These are phyloP conservation scores for Euzetes globulus DNA, from an alignment of 2,888 invertebrate genomes.

Conservation along the genomic window DNA sequence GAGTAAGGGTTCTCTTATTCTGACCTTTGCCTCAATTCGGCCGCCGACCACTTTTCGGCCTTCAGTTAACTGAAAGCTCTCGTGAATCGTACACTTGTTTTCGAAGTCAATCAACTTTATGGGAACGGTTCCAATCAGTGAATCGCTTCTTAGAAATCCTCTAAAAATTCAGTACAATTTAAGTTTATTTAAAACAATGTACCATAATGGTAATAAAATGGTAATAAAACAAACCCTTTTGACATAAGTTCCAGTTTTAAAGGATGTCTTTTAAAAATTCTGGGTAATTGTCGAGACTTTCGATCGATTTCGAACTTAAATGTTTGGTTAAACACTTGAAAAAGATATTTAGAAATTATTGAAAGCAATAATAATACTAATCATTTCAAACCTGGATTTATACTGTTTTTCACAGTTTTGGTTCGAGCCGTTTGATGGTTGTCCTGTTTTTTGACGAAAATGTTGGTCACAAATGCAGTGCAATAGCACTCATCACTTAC, in stretches of 20 bases:
- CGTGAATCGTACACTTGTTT: constrained; percentile 77
- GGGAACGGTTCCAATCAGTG: constrained; percentile 68
- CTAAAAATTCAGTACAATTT: constrained; percentile 51
- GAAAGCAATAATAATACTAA: not conserved
- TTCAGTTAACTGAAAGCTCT: constrained; percentile 81
- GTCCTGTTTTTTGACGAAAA: constrained; percentile 48
- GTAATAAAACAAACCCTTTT: constrained; percentile 76
- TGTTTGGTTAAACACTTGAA: constrained; percentile 64
- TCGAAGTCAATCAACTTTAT: constrained; percentile 85
- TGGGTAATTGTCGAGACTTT: constrained; percentile 66
- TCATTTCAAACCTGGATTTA: constrained; percentile 59
- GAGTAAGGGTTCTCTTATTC: constrained; percentile 76
- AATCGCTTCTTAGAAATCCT: constrained; percentile 85
- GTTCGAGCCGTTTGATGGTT: constrained; percentile 62
- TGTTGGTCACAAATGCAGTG: not conserved
- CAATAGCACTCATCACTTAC: constrained; percentile 52
- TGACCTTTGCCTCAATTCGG: constrained; percentile 76
- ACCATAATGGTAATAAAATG: too few relatives aligned
- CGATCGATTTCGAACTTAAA: constrained; percentile 73
- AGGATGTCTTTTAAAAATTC: constrained; percentile 78
- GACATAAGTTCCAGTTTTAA: constrained; percentile 86
- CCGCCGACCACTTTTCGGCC: constrained; percentile 80
- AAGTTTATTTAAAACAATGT: too few relatives aligned
- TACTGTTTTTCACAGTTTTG: constrained; percentile 67
- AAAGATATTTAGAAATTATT: constrained; percentile 10